Evolutionary conservation across 2,888 invertebrate species (phyloP).

Genomic region (Mythimna vitellina): DNA sequence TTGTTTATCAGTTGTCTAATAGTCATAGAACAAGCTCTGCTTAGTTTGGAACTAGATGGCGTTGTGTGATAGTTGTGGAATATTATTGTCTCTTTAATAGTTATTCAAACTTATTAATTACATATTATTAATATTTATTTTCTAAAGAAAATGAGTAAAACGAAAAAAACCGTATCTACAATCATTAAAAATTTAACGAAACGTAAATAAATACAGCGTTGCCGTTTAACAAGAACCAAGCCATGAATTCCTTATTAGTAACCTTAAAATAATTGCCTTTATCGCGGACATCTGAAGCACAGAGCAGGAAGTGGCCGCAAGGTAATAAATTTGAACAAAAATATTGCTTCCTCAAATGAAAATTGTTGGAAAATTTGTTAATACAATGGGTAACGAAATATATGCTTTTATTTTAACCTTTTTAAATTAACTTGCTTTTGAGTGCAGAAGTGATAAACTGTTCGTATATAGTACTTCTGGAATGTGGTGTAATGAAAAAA

Average conservation of each 20-base stretch:
- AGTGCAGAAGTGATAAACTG: slow-evolving; percentile 14
- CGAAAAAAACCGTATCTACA: no score
- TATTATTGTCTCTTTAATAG: no score
- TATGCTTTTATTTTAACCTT: slow-evolving; percentile 3
- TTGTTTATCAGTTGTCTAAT: no score
- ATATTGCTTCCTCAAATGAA: slow-evolving; percentile 66
- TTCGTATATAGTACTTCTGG: not conserved
- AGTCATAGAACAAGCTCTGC: no score
- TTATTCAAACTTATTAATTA: no score
- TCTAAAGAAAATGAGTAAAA: no score
- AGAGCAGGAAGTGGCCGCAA: slow-evolving; percentile 20
- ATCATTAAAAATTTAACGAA: not conserved
- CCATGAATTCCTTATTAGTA: slow-evolving; percentile 34
- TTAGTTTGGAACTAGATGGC: no score
- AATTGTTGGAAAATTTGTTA: slow-evolving; percentile 62
- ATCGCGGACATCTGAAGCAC: slow-evolving; percentile 46
- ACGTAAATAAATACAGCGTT: not conserved
- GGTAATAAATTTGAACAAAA: slow-evolving; percentile 65
- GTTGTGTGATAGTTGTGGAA: no score
- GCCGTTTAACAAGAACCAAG: not conserved
- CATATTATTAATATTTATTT: no score
- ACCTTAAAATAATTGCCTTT: slow-evolving; percentile 49
- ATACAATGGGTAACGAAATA: slow-evolving; percentile 44
- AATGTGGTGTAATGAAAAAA: no score
- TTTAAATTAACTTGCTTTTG: slow-evolving; percentile 34